A percentile compares a stretch with the other conserved stretches of the same genome.
Evolutionary conservation across 2,113 vertebrate species (phyloP).

Genomic region (Phrynosoma platyrhinos): DNA sequence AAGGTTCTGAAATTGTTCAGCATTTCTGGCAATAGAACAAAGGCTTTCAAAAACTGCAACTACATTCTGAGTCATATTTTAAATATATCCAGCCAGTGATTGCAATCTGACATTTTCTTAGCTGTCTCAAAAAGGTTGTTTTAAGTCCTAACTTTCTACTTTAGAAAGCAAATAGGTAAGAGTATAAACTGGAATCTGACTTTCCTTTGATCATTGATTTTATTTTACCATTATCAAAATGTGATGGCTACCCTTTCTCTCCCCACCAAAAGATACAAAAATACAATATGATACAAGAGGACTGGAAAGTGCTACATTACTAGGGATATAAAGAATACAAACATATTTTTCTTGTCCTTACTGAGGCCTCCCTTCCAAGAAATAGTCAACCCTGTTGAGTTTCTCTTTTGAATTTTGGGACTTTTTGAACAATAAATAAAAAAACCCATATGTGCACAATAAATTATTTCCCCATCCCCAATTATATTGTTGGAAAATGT

Average conservation of each 20-base stretch:
- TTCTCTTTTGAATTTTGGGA: not conserved
- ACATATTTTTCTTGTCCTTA: too few species aligned
- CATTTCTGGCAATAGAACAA: not conserved
- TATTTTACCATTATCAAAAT: not conserved
- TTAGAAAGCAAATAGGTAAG: not conserved
- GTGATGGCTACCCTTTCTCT: too few species aligned
- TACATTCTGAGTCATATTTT: not conserved
- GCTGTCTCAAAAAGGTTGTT: not conserved
- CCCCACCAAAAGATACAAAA: too few species aligned
- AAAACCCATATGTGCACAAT: not conserved
- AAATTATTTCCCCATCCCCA: not conserved
- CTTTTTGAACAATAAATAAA: not conserved
- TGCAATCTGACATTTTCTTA: not conserved
- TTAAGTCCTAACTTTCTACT: not conserved
- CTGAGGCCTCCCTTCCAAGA: too few species aligned
- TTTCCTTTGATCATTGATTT: not conserved
- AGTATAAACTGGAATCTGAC: not conserved
- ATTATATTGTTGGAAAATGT: too few species aligned
- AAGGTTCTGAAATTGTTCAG: conserved; percentile 1
- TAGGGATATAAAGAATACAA: too few species aligned
- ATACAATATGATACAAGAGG: not conserved
- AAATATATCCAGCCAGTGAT: not conserved
- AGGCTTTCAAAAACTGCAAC: not conserved
- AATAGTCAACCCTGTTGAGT: too few species aligned
- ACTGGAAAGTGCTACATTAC: not conserved